phyloP scores from a whole-genome alignment of 1,140 invertebrate genomes.

The Bombus terrestris region DNA sequence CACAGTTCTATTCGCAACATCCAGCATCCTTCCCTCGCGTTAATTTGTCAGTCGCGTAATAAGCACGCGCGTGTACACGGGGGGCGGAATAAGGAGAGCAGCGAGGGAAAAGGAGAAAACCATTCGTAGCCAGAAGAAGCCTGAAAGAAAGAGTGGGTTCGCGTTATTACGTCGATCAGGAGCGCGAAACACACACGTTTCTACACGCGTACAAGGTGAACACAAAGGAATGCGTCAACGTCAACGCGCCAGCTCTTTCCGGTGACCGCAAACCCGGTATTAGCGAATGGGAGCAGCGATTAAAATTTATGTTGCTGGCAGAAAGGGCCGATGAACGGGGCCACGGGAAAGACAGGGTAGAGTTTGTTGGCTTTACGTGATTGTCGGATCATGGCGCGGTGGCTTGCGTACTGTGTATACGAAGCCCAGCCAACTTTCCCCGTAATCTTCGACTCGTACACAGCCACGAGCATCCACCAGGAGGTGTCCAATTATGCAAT shows the following conservation, averaged over 20 bases:
- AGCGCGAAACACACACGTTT: neutral
- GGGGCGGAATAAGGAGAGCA: neutral
- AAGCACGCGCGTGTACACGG: neutral
- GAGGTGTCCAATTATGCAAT: slow-evolving; percentile 53
- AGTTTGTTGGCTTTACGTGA: slow-evolving; percentile 44
- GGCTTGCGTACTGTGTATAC: neutral
- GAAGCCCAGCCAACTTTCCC: slow-evolving; percentile 20
- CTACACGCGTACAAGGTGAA: too few species aligned
- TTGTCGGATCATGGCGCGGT: slow-evolving; percentile 19
- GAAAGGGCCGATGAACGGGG: neutral
- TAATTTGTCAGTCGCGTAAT: slow-evolving; percentile 34
- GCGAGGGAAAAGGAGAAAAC: neutral
- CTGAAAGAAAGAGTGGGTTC: too few species aligned
- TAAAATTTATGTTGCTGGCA: slow-evolving; percentile 43
- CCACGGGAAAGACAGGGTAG: neutral
- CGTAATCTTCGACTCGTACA: slow-evolving; percentile 36
- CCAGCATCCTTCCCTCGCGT: neutral
- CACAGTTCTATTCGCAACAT: neutral
- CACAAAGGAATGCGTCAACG: slow-evolving; percentile 28
- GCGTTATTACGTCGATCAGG: neutral
- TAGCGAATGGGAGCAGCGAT: slow-evolving; percentile 47
- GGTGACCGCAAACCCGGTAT: slow-evolving; percentile 26
- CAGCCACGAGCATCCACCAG: neutral
- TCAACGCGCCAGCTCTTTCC: neutral
- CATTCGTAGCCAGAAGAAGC: too few species aligned